phyloP scores from a whole-genome alignment of 1,140 invertebrate genomes.

The Potamilus streckersoni region DNA sequence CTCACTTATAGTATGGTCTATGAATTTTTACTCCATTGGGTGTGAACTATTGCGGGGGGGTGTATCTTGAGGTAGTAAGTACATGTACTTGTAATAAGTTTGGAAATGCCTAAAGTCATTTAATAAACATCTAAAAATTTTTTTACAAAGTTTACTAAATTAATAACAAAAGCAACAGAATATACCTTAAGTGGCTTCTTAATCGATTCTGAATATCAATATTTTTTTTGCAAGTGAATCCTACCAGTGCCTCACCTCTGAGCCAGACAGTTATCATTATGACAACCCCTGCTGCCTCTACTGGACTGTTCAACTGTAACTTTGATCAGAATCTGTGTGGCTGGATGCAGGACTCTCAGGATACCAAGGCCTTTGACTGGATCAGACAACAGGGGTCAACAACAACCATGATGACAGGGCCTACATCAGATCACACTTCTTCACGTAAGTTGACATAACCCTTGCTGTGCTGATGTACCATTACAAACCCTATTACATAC shows the following conservation, averaged over 20 bases:
- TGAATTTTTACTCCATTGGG: too few relatives aligned
- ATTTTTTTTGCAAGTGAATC: conserved; percentile 24
- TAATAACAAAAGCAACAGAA: neutral
- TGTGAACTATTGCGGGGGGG: neutral
- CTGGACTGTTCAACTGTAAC: conserved; percentile 48
- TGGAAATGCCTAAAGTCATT: neutral
- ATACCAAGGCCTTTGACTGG: conserved; percentile 47
- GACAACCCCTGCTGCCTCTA: conserved; percentile 10
- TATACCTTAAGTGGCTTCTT: neutral
- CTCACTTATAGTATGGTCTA: too few relatives aligned
- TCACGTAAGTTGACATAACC: conserved; percentile 27
- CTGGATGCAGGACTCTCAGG: conserved; percentile 47
- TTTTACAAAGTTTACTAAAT: neutral
- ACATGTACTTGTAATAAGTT: neutral
- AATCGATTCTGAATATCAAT: neutral
- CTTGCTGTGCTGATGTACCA: too few relatives aligned
- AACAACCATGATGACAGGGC: conserved; percentile 32
- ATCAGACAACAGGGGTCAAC: conserved; percentile 37
- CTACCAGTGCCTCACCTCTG: conserved; percentile 17
- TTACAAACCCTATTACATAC: too few relatives aligned
- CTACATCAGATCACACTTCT: conserved; percentile 37
- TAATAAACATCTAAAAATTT: neutral
- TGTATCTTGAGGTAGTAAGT: neutral
- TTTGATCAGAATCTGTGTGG: conserved; percentile 52
- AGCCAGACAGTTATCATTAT: conserved; percentile 20